Base-by-base conservation (phyloP, 2,888 invertebrate genomes). In the Rhabditoides inermis region DNA sequence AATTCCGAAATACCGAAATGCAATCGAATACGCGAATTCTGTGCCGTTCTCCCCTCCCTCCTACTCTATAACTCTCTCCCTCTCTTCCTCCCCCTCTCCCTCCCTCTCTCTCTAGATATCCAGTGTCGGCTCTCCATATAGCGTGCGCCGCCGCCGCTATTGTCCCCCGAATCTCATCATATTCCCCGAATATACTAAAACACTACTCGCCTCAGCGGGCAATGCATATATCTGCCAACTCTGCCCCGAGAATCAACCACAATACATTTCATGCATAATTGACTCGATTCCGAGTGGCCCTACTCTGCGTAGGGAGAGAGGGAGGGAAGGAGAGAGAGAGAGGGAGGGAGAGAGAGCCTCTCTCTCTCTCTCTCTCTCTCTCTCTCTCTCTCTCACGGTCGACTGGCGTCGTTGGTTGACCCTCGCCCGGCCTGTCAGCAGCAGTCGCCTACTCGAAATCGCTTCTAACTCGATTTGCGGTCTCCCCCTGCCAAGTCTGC, bases 1-100 rank as follows among this genome's bases (percentile, higher is more conserved):
- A n/a, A n/a, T n/a, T n/a, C n/a, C n/a, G n/a, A n/a, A n/a, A n/a
- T 49, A 12, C 28, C 27, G 25, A 20, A 20, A 28, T 37, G 27
- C 48, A 48, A 39, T 18, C 30, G 49, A 42, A 37, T 49, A 39
- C 48, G 32, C 20, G 7, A 37, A 37, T 49, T 39, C 40, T 40
- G 41, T 49, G 30, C 26, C 35, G 32, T 39, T 53, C 42, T 32
- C 32, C 30, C 30, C 30, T 37, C 28, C 23, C 22, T 30, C 44
- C 45, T 40, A 27, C 18, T 27, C 39, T 25, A 28, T 28, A 35
- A 15, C 39, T 47, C 41, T 37, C 49, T 28, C 39, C 42, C 44
- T 48, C 20, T 32, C 22, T 36, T 44, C 28, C 40, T 37, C 18
- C 2, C 48, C 28, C 39, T 49, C 30, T 18, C 27, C 26, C 45